A percentile compares a stretch with the other conserved stretches of the same genome.
Conservation (phyloP, 2,113 vertebrate genomes). For the Oxyruncus cristatus region DNA sequence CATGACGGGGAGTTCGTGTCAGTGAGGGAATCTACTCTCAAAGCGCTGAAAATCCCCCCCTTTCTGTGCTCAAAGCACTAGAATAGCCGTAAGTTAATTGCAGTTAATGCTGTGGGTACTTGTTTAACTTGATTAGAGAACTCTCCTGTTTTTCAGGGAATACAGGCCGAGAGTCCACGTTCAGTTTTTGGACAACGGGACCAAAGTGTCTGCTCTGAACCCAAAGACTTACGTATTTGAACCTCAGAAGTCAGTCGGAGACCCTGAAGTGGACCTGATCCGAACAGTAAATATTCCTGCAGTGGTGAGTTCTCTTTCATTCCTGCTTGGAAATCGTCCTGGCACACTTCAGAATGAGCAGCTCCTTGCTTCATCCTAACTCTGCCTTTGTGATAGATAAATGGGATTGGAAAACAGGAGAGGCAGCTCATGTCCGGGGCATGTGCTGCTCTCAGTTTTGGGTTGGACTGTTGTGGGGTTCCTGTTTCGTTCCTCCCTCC, state of each 20-base stretch:
- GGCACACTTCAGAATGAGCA: not conserved
- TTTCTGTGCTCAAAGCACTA: not conserved
- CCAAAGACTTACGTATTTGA: conserved; percentile 90
- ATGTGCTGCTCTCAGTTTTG: not conserved
- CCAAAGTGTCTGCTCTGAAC: conserved; percentile 86
- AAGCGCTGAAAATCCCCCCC: not conserved
- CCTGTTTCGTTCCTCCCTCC: not conserved
- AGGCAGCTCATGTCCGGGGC: not conserved
- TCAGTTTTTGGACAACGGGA: conserved; percentile 85
- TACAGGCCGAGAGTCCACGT: conserved; percentile 84
- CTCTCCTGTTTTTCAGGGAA: conserved; percentile 77
- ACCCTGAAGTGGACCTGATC: conserved; percentile 84
- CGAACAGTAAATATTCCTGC: conserved; percentile 91
- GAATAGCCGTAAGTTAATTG: not conserved
- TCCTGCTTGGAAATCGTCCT: not conserved
- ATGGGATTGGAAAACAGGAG: not conserved
- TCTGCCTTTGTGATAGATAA: not conserved
- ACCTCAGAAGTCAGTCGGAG: conserved; percentile 82
- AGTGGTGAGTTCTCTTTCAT: conserved; percentile 78
- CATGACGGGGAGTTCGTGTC: not conserved
- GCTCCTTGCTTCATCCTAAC: not conserved
- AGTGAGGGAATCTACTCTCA: not conserved
- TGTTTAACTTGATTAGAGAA: not conserved
- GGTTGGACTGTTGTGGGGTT: not conserved
- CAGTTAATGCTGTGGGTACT: not conserved